Evolutionary conservation across 2,888 invertebrate species (phyloP).

Genomic region (Philaethria dido): DNA sequence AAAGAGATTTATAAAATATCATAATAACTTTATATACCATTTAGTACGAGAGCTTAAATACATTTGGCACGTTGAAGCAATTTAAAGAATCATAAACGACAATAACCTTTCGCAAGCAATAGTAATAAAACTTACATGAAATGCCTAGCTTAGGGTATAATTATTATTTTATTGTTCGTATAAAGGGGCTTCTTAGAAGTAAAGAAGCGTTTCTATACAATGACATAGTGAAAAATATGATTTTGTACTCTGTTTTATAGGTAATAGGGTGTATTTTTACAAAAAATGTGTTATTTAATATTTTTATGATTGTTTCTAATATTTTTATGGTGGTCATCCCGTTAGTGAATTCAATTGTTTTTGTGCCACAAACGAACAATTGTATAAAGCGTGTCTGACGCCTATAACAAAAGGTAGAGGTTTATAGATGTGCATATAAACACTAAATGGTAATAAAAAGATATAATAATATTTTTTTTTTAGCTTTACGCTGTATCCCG

Average conservation of each 20-base stretch:
- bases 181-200: slow-evolving; percentile 51
- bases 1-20: not conserved
- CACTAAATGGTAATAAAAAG: not conserved
- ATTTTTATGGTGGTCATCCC: slow-evolving; percentile 53
- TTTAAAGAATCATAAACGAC: slow-evolving; percentile 43
- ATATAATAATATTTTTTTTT: not conserved
- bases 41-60: not conserved
- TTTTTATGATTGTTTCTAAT: slow-evolving; percentile 50
- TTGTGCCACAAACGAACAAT: slow-evolving; percentile 37
- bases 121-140: slow-evolving; percentile 52
- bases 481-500: too few species aligned
- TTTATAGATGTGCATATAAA: slow-evolving; percentile 13
- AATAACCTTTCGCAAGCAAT: slow-evolving; percentile 46
- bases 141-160: slow-evolving; percentile 50
- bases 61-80: slow-evolving; percentile 33
- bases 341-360: slow-evolving; percentile 50
- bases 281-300: slow-evolving; percentile 14
- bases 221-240: not conserved
- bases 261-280: not conserved
- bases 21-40: not conserved
- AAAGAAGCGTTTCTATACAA: slow-evolving; percentile 1
- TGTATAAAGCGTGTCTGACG: slow-evolving; percentile 43
- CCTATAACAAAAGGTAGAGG: slow-evolving; percentile 35
- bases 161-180: slow-evolving; percentile 55
- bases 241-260: slow-evolving; percentile 25